phyloP scores from a whole-genome alignment of 1,140 invertebrate species.

The Brachionus asplanchnoidis region DNA sequence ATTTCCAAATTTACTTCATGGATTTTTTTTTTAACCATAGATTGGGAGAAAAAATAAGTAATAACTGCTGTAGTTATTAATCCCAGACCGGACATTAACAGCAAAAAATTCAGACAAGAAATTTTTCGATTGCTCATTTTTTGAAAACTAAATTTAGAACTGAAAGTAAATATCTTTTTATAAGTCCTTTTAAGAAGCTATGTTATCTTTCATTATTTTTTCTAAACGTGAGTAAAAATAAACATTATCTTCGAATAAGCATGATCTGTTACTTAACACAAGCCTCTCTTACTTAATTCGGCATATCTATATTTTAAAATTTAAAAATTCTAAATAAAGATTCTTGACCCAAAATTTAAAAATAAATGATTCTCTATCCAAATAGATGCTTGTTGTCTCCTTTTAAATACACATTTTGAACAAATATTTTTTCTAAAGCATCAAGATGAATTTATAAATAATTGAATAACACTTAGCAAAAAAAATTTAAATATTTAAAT shows the following conservation, averaged over 20 bases:
- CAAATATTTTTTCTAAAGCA: not conserved
- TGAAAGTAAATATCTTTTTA: not conserved
- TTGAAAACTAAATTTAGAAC: not conserved
- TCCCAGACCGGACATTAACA: not conserved
- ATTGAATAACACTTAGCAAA: not conserved
- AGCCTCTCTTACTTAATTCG: not conserved
- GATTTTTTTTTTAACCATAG: not conserved
- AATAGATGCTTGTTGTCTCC: not conserved
- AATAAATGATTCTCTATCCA: not conserved
- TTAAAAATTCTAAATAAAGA: not conserved
- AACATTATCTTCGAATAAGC: not conserved
- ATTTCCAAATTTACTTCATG: not conserved
- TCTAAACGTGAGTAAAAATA: not conserved
- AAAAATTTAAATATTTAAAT: not conserved
- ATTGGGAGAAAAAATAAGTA: slow-evolving; percentile 8
- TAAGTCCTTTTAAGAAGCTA: not conserved
- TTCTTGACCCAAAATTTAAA: not conserved
- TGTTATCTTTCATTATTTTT: not conserved
- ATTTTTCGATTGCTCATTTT: not conserved
- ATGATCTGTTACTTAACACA: not conserved
- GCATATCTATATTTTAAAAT: not conserved
- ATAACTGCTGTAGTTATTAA: not conserved
- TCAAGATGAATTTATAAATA: not conserved
- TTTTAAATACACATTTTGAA: not conserved
- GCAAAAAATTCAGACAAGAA: not conserved